Percentiles rank a stretch among this genome's conserved stretches.
Evolutionary conservation across 2,797 vertebrate genomes (phyloP).

Genomic region (Cynodonichthys magdalenae): DNA sequence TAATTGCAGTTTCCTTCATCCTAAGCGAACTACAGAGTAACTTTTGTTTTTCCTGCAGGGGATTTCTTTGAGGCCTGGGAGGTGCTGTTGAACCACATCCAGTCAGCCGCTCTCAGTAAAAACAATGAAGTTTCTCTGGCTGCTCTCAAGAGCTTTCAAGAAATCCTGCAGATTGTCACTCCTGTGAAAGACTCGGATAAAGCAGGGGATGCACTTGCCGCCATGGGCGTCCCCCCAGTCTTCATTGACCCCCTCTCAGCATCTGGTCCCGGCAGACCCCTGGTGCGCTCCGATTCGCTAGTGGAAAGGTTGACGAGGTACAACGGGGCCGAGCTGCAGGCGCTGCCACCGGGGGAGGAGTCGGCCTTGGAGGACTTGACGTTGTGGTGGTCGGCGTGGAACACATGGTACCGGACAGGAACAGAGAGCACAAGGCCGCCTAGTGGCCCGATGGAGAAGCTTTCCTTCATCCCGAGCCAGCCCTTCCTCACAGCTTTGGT

Average conservation of each 20-base stretch:
- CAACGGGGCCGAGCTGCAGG: slow-evolving; percentile 80
- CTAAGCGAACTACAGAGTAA: not conserved
- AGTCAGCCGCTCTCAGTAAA: slow-evolving; percentile 97
- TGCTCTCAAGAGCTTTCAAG: slow-evolving; percentile 98
- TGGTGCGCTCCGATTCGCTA: slow-evolving; percentile 92
- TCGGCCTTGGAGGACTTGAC: slow-evolving; percentile 89
- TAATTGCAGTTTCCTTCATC: slow-evolving; percentile 3
- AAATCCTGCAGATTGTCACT: slow-evolving; percentile 96
- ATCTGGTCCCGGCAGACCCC: slow-evolving; percentile 88
- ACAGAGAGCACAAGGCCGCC: slow-evolving; percentile 95
- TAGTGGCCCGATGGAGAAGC: slow-evolving; percentile 81
- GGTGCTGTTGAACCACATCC: slow-evolving; percentile 96
- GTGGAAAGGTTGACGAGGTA: slow-evolving; percentile 90
- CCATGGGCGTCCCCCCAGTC: slow-evolving; percentile 90
- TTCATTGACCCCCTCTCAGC: slow-evolving; percentile 89
- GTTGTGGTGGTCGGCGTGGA: slow-evolving; percentile 99
- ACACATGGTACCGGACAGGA: slow-evolving; percentile 95
- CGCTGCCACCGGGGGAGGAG: slow-evolving; percentile 85
- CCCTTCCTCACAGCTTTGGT: slow-evolving; percentile 97
- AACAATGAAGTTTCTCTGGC: slow-evolving; percentile 98
- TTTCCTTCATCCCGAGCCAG: slow-evolving; percentile 96
- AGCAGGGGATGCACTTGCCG: slow-evolving; percentile 87
- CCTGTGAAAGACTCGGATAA: slow-evolving; percentile 90
- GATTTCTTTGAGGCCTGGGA: slow-evolving; percentile 99
- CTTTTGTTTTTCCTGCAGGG: slow-evolving; percentile 73